Evolutionary conservation across 2,888 invertebrate species (phyloP), one percentile per base, ranked within the genome.

Genomic region (Cephus nigrinus): DNA sequence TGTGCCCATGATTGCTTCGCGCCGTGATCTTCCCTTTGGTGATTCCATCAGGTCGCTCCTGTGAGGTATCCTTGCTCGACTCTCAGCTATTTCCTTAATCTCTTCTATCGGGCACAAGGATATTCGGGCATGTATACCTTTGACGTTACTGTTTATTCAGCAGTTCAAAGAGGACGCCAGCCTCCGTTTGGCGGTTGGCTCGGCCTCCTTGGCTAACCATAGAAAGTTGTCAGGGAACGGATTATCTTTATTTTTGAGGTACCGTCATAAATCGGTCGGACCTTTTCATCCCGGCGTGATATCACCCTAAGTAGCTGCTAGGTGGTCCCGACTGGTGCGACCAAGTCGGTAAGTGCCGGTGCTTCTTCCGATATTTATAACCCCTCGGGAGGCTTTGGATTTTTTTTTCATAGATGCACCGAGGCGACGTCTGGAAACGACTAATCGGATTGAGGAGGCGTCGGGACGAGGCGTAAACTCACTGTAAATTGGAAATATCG

Each of bases 211-310:
- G 55, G 55, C 23, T 23, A 55, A 30, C 33, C 33, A 55, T 74
- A 75, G 75, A 68, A 73, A 79, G 73, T 78, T 76, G 78, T 80
- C 79, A 75, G 69, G 30, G 80, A 55, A 15, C 72, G 82, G 84
- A 84, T 84, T 83, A 84, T 84, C 83, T 84, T 79, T 40, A 69
- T 83, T 82, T 83, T 78, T 81, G 79, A 35, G 80, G 83, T 79
- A 80, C 80, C 68, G 75, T 55, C 76, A 76, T 82, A 80, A 81
- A 81, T 79, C 79, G 77, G 76, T 36, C 83, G 79, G 80, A 36
- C 73, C 80, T 82, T 81, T 82, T 84, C 82, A 81, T 82, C 79
- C 78, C 12, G 35, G 34, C 40, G 80, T 69, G 78, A 79, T 80
- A 82, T 78, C 73, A 73, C 78, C 81, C 77, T 73, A 74, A 71